Evolutionary conservation across 2,113 vertebrate genomes (phyloP).

Genomic region (Ictalurus punctatus): DNA sequence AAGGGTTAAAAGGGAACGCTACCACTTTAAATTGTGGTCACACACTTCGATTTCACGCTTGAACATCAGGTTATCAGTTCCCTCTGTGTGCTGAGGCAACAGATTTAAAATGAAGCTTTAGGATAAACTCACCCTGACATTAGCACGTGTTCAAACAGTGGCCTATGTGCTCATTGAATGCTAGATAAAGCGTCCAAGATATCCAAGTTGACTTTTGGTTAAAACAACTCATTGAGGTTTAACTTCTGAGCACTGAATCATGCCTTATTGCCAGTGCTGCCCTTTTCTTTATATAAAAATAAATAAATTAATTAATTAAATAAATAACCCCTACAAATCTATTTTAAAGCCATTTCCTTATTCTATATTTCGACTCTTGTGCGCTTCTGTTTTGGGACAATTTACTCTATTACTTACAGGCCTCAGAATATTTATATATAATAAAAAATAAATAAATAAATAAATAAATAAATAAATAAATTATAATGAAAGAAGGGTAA

Average conservation of each 20-base stretch:
- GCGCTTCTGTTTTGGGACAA: neutral
- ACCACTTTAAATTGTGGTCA: neutral
- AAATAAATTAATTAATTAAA: neutral
- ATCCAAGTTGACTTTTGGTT: neutral
- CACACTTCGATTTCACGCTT: neutral
- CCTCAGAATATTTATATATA: neutral
- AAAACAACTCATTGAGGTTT: neutral
- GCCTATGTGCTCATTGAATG: slow-evolving; percentile 4
- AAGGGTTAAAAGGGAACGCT: neutral
- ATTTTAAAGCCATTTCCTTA: neutral
- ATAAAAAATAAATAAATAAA: neutral
- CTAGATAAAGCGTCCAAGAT: slow-evolving; percentile 35
- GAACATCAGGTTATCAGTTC: neutral
- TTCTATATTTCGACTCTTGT: neutral
- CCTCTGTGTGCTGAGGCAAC: neutral
- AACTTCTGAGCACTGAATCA: neutral
- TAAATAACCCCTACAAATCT: neutral
- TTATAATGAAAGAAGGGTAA: neutral
- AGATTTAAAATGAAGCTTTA: neutral
- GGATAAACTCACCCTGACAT: neutral
- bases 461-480: neutral
- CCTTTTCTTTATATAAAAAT: neutral
- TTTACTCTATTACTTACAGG: neutral
- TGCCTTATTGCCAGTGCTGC: neutral
- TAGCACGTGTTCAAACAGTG: neutral